Percentiles rank a stretch among this genome's conserved stretches.
These are phyloP conservation scores for Dryobotodes eremita DNA, from an alignment of 2,888 invertebrate genomes.

Conservation along the genomic window DNA sequence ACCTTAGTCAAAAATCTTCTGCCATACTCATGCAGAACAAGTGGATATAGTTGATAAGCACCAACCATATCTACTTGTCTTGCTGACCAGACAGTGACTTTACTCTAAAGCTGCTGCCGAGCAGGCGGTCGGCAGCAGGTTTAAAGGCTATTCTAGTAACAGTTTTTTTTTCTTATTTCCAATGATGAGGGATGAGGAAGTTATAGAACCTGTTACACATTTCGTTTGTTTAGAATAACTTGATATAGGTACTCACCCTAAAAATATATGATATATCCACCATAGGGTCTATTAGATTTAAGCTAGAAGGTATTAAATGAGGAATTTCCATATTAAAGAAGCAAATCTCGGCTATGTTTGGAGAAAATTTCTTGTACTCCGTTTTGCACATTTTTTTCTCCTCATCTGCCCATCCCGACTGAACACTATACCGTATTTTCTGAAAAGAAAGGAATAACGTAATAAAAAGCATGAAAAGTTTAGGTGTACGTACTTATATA, in stretches of 20 bases:
- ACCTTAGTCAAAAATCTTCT: neutral
- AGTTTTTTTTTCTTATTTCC: neutral
- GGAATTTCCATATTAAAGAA: slow-evolving; percentile 82
- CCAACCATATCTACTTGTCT: no score
- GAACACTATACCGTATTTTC: slow-evolving; percentile 80
- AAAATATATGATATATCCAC: slow-evolving; percentile 82
- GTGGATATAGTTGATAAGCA: neutral
- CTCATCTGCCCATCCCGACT: slow-evolving; percentile 79
- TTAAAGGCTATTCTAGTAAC: neutral
- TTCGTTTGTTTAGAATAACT: neutral
- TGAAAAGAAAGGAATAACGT: slow-evolving; percentile 67
- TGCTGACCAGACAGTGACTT: no score
- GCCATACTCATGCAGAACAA: neutral
- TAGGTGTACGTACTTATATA: no score
- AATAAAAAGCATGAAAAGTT: neutral
- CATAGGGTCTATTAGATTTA: slow-evolving; percentile 77
- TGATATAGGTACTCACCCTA: slow-evolving; percentile 72
- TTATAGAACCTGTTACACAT: neutral
- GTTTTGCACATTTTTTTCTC: slow-evolving; percentile 78
- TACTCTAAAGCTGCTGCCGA: no score
- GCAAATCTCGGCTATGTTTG: slow-evolving; percentile 74
- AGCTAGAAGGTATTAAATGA: slow-evolving; percentile 79
- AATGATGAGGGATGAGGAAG: neutral
- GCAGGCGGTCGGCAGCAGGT: no score
- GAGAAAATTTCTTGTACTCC: slow-evolving; percentile 73